Evolutionary conservation across 2,888 invertebrate genomes (phyloP), one percentile per base, ranked within the genome.

Genomic region (Dryococelus australis): DNA sequence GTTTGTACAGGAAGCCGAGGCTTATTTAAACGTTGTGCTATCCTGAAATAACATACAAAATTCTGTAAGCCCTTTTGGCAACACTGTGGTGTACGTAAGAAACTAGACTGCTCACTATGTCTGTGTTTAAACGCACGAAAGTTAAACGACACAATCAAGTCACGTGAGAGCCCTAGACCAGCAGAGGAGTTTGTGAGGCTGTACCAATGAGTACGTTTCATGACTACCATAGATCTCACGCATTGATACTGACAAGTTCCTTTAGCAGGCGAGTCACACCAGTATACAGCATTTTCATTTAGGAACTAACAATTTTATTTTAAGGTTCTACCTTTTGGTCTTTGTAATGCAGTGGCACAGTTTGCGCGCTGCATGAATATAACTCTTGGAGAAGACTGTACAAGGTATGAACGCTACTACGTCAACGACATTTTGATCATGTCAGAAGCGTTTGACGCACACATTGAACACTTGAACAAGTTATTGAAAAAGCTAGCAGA

Each of bases 251-350:
- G 88, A 86, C 89, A 90, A 85, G 89, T 90, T 51, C 87, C 87
- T 9, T n/a, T 89, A 16, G 27, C 79, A 3, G 81, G 83, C 24
- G 87, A 88, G 16, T 65, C 85, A 27, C 16, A 85, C 5, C 87
- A 89, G 80, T 90, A 88, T 84, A 89, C 88, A 0, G 89, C 89
- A 26, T 90, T 90, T 86, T 26, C 85, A 16, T 87, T 87, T 43
- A 47, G 87, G 26, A 53, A 85, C 16, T 84, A 84, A 27, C 87
- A 87, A 20, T 90, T 88, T 85, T 47, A 65, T 47, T 90, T 89
- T 51, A 16, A 78, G 5, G 86, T 35, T 16, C 43, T 90, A 24
- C 65, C 65, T 20, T 65, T 65, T 20, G 65, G 65, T 20, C 5
- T 65, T 5, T 65, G 27, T 35, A 86, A 35, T 43, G 79, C 80